Evolutionary conservation across 2,797 vertebrate genomes (phyloP).

Genomic region (Botia kubotai): DNA sequence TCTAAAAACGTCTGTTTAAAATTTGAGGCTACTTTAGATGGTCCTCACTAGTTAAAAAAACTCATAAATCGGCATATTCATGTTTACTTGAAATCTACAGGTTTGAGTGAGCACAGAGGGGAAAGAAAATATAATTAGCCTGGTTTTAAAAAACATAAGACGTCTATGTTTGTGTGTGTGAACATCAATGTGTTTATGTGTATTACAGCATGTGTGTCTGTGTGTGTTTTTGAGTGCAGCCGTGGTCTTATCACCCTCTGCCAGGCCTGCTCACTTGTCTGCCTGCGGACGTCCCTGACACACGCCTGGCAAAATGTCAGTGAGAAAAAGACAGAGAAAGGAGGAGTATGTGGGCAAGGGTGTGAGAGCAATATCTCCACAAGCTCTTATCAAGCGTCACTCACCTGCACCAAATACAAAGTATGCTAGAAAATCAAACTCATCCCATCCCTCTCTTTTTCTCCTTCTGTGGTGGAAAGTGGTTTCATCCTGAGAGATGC

Average conservation of each 20-base stretch:
- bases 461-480: background rate
- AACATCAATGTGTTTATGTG: too few relatives aligned
- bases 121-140: too few relatives aligned
- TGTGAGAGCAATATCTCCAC: background rate
- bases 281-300: conserved; percentile 79
- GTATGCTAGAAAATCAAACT: conserved; percentile 23
- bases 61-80: too few relatives aligned
- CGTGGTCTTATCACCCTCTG: conserved; percentile 76
- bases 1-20: too few relatives aligned
- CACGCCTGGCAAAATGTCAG: conserved; percentile 74
- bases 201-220: background rate
- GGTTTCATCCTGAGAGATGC: background rate
- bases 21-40: too few relatives aligned
- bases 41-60: too few relatives aligned
- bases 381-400: conserved; percentile 16
- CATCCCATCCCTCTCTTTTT: background rate
- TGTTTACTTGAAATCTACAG: too few relatives aligned
- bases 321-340: conserved; percentile 53
- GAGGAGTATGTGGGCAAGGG: background rate
- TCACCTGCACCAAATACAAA: conserved; percentile 24
- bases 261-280: conserved; percentile 79
- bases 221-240: conserved; percentile 55
- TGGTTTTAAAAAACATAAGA: too few relatives aligned
- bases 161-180: too few relatives aligned
- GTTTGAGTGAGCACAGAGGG: too few relatives aligned